A percentile compares a stretch with the other conserved stretches of the same genome.
Evolutionary conservation across 2,113 vertebrate species (phyloP).

Genomic region (Sinosuthora webbiana): DNA sequence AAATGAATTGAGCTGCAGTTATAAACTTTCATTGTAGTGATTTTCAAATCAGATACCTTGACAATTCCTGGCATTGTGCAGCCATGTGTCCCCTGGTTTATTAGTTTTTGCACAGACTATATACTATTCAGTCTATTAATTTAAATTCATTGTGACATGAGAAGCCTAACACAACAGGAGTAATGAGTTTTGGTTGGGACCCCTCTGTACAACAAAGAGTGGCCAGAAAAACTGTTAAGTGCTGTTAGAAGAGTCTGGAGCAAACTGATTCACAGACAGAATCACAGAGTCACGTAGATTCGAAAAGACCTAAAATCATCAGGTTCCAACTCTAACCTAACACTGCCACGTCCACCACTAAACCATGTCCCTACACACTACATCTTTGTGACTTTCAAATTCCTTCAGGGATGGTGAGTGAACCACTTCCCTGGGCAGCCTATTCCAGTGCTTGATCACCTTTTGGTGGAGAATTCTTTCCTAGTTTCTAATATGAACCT

Average conservation of each 20-base stretch:
- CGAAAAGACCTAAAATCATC: fast-evolving
- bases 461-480: background rate
- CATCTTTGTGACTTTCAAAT: background rate
- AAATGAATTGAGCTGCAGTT: background rate
- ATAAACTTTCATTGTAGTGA: background rate
- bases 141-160: background rate
- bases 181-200: background rate
- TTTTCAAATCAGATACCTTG: conserved; percentile 4
- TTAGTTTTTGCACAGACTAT: background rate
- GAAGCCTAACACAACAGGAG: background rate
- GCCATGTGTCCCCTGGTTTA: background rate
- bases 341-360: background rate
- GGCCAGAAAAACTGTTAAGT: background rate
- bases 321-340: background rate
- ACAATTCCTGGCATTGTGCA: background rate
- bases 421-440: background rate
- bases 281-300: background rate
- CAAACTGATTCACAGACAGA: background rate
- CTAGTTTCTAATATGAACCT: background rate
- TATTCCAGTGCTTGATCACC: background rate
- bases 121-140: background rate
- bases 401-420: background rate
- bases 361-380: background rate
- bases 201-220: background rate
- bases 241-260: background rate